These are phyloP conservation scores for Meriones unguiculatus DNA, from an alignment of 2,113 vertebrate species.

Conservation along the genomic window DNA sequence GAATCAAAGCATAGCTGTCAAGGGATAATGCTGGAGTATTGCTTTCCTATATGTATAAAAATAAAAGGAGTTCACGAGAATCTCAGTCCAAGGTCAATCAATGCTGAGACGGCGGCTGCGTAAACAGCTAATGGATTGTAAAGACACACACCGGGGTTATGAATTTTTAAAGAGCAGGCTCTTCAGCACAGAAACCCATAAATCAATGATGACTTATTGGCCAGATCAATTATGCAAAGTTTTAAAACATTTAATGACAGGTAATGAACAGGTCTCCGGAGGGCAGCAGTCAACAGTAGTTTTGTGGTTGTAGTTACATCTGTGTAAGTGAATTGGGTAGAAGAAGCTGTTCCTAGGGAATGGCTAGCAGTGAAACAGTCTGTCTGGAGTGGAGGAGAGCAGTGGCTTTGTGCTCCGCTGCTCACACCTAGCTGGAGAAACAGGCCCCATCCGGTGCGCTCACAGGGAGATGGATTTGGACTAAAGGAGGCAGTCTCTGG, in stretches of 20 bases:
- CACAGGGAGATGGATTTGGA: conserved; percentile 40
- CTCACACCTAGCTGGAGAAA: conserved; percentile 55
- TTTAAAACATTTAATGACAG: conserved; percentile 99
- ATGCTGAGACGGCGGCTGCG: conserved; percentile 93
- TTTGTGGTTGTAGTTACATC: conserved; percentile 85
- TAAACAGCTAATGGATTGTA: conserved; percentile 99
- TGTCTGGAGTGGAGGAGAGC: conserved; percentile 68
- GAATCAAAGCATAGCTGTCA: conserved; percentile 94
- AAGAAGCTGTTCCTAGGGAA: conserved; percentile 79
- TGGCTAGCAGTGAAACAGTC: conserved; percentile 83
- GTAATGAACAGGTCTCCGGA: conserved; percentile 96
- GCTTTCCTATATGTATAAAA: conserved; percentile 93
- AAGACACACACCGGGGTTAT: conserved; percentile 95
- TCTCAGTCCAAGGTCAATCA: conserved; percentile 98
- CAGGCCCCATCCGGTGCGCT: conserved; percentile 24
- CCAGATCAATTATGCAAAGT: conserved; percentile 99
- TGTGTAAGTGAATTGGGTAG: conserved; percentile 85
- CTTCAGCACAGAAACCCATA: conserved; percentile 95
- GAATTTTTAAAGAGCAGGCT: conserved; percentile 97
- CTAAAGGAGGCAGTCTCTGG: neutral
- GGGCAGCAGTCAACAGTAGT: conserved; percentile 86
- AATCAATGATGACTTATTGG: conserved; percentile 99
- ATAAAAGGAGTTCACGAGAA: conserved; percentile 92
- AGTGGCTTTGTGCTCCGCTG: conserved; percentile 61
- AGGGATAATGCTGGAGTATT: conserved; percentile 92